Evolutionary conservation across 37 sponge, comb jelly and placozoan species (phyloP).

Genomic region (Hormiphora californensis): DNA sequence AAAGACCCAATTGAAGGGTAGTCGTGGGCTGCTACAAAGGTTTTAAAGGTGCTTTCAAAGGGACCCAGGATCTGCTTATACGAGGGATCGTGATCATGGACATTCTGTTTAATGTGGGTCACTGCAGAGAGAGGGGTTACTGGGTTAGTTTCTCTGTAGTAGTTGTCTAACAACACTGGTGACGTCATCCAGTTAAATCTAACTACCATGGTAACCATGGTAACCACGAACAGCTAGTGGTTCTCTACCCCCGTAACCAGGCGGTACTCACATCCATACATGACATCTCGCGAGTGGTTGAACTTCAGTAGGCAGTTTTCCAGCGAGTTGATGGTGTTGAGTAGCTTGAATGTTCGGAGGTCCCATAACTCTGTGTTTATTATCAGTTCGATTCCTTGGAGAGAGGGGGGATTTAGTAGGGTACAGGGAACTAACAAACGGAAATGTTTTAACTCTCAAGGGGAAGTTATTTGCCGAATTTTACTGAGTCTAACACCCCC

Average conservation of each 20-base stretch:
- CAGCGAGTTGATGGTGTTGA: slow-evolving; percentile 47
- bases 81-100: slow-evolving; percentile 39
- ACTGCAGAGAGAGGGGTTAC: background rate
- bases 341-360: slow-evolving; percentile 37
- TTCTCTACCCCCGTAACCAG: background rate
- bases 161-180: background rate
- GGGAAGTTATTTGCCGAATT: too few relatives aligned
- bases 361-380: slow-evolving; percentile 50
- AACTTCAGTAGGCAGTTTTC: slow-evolving; percentile 45
- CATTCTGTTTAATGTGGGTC: slow-evolving; percentile 18
- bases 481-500: too few relatives aligned
- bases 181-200: background rate
- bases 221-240: too few relatives aligned
- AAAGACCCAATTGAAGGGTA: slow-evolving; percentile 24
- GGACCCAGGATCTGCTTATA: slow-evolving; percentile 41
- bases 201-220: too few relatives aligned
- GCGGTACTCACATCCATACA: slow-evolving; percentile 48
- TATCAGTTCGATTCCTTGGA: slow-evolving; percentile 30
- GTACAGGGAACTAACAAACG: too few relatives aligned
- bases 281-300: slow-evolving; percentile 32
- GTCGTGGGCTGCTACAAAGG: slow-evolving; percentile 13
- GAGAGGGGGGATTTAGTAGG: too few relatives aligned
- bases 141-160: background rate
- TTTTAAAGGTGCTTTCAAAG: slow-evolving; percentile 49
- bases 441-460: too few relatives aligned